A percentile compares a stretch with the other conserved stretches of the same genome.
phyloP scores from a whole-genome alignment of 2,797 vertebrate species.

The Macropus fuliginosus region DNA sequence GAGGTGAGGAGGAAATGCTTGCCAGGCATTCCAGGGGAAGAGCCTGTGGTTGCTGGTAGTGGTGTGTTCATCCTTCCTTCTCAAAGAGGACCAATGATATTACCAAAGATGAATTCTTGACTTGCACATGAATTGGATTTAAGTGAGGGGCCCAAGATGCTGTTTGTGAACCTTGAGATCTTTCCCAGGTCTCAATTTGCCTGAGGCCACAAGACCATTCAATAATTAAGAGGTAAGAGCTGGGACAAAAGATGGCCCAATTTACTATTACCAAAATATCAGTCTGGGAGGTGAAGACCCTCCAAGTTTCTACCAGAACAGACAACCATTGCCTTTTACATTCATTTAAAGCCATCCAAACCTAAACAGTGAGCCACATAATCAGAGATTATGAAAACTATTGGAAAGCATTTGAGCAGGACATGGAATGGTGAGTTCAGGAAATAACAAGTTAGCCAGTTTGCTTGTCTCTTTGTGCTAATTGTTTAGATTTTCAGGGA shows the following conservation, averaged over 20 bases:
- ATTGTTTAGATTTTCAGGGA: background rate
- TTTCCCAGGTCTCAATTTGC: background rate
- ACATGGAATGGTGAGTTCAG: background rate
- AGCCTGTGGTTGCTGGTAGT: background rate
- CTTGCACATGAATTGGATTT: background rate
- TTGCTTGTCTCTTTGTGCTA: background rate
- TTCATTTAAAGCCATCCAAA: background rate
- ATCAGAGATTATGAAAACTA: background rate
- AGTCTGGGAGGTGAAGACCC: background rate
- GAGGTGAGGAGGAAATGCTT: background rate
- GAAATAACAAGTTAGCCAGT: background rate
- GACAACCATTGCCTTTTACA: too few relatives aligned
- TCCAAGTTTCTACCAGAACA: too few relatives aligned
- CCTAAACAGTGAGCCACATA: background rate
- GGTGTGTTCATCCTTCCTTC: background rate
- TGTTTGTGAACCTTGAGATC: background rate
- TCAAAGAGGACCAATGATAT: too few relatives aligned
- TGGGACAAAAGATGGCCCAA: background rate
- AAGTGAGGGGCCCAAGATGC: background rate
- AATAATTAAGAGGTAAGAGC: background rate
- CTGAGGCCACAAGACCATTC: too few relatives aligned
- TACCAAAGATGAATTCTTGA: background rate
- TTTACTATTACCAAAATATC: background rate
- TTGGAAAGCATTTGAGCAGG: background rate
- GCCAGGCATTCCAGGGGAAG: background rate